Evolutionary conservation across 2,888 invertebrate species (phyloP), one percentile per base, ranked within the genome.

Genomic region (Omphaloscelis lunosa): DNA sequence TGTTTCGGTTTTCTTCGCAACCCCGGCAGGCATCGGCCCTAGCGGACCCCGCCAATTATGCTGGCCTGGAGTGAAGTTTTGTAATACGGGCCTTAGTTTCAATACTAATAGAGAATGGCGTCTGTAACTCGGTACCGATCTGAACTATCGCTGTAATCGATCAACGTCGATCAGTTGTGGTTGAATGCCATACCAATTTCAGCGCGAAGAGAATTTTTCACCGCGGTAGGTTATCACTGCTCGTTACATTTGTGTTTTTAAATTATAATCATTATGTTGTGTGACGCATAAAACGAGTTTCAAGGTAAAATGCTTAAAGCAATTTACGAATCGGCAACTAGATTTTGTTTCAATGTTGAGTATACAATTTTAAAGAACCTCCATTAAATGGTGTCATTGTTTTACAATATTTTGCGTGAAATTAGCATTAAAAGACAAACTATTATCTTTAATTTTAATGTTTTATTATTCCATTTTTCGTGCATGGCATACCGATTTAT

Each of bases 381-480:
- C 8, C 4, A 45, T 23, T 7, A 48, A 20, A 39, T 2, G 9
- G 39, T n/a, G 71, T 72, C 41, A 41, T 3, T 29, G 29, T 72
- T 56, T 29, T 56, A 41, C 41, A 72, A 72, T 72, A 72, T 53
- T 53, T 53, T 56, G 12, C n/a, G n/a, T 56, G 56, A 41, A 72
- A 56, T n/a, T 34, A 73, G 73, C 73, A 56, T 56, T 73, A 73
- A 73, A 73, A 73, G 73, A 73, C 73, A 73, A 72, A 73, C 20
- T 53, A 72, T 17, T 73, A 72, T 56, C n/a, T 29, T 73, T 73
- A 56, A 20, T 34, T 45, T n/a, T 15, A 41, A n/a, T 45, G 7
- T 6, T 8, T 12, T 20, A 1, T n/a, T 34, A 51, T 45, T 73
- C n/a, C 6, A 39, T 62, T 34, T 45, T 53, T 62, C 29, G 0